phyloP scores from a whole-genome alignment of 2,888 invertebrate species.

The Heliconius hortense region DNA sequence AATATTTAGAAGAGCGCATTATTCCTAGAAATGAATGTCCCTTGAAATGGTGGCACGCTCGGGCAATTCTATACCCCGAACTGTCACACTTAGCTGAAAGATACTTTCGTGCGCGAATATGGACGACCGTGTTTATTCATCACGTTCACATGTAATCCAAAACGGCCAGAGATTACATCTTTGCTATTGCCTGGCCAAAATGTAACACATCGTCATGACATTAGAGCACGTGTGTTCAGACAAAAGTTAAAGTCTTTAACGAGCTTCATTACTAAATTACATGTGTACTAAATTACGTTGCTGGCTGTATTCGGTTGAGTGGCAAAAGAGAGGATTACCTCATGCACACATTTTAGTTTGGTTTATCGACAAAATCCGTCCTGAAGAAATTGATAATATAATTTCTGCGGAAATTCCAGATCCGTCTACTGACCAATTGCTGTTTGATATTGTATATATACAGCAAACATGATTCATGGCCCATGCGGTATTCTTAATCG shows the following conservation, averaged over 20 bases:
- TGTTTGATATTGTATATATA: constrained; percentile 29
- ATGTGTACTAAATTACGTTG: constrained; percentile 44
- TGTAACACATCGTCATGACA: too few species aligned
- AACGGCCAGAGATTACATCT: too few species aligned
- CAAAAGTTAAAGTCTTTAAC: constrained; percentile 32
- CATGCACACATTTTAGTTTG: constrained; percentile 47
- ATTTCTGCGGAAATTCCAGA: constrained; percentile 51
- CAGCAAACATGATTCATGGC: too few species aligned
- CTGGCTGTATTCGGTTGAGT: constrained; percentile 47
- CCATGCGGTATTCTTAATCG: neutral
- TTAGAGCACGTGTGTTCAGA: constrained; percentile 35
- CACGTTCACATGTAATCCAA: too few species aligned
- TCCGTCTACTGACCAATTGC: constrained; percentile 30
- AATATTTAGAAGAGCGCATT: too few species aligned
- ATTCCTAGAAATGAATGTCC: too few species aligned
- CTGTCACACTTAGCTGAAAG: too few species aligned
- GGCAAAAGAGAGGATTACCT: constrained; percentile 43
- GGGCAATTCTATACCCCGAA: too few species aligned
- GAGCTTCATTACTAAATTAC: constrained; percentile 31
- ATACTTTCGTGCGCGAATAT: constrained; percentile 33
- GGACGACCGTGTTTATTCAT: constrained; percentile 12
- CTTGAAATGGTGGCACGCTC: too few species aligned
- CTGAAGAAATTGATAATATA: constrained; percentile 51
- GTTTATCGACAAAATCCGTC: constrained; percentile 48
- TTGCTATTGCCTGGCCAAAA: too few species aligned